Evolutionary conservation across 2,888 invertebrate species (phyloP), one percentile per base, ranked within the genome.

Genomic region (Chrysina gloriosa): DNA sequence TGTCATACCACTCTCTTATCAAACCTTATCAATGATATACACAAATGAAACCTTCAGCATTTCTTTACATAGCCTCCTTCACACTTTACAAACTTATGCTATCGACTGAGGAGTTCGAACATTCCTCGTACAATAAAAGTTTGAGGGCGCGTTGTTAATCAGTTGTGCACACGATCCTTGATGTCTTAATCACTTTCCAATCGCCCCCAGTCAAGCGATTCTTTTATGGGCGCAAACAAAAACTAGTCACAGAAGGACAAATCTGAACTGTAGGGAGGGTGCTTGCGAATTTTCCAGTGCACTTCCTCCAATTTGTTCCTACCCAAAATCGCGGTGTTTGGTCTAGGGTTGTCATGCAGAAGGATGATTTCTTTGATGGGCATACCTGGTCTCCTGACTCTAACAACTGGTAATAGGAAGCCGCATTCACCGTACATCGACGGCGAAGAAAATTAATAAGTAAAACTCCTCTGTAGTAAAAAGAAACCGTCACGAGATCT

Each of bases 191-290:
- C 7, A 19, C 9, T 47, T 47, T n/a, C 16, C 19, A 47, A 47
- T 47, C 45, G 21, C 7, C 21, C 6, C 16, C 45, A 16, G 9
- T 16, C 45, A 47, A 47, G 45, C 16, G 45, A 47, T 47, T 47
- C 45, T 14, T 47, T 47, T 7, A 47, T 16, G 19, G 45, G 21
- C 16, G 21, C 16, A 19, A 47, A 21, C 16, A 47, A 47, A 21
- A 47, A 45, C 6, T 45, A 45, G 36, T 36, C 3, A 11, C 36
- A 6, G 36, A 2, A 2, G 19, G 14, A 45, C 14, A 45, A 45
- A 14, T 45, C 45, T 45, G 45, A 19, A 39, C 39, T 45, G 45
- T 45, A 45, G 39, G 11, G 39, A 39, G 39, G 39, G 39, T 4
- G 39, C 7, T 2, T 11, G 11, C 11, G 9, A n/a, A n/a, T n/a